Conservation (phyloP, 2,113 vertebrate species). For the Varanus salvator region DNA sequence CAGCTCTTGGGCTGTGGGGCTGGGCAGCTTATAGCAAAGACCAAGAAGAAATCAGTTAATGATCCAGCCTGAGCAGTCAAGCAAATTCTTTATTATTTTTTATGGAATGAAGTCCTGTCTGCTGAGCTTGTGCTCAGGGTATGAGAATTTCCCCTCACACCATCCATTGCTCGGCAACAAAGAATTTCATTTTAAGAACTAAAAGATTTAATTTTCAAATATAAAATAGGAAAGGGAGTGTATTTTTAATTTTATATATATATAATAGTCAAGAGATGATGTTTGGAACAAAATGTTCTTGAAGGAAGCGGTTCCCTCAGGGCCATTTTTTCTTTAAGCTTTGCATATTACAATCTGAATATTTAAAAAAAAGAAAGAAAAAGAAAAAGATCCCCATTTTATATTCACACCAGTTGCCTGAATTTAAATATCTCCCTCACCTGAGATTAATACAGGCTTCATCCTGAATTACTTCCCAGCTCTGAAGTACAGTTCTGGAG, state of each 20-base stretch:
- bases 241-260: constrained; percentile 61
- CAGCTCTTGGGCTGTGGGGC: not conserved
- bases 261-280: constrained; percentile 65
- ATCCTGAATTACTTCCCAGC: constrained; percentile 79
- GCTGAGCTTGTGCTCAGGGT: not conserved
- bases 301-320: constrained; percentile 72
- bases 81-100: not conserved
- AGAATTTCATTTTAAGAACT: constrained; percentile 70
- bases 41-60: not conserved
- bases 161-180: constrained; percentile 42
- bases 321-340: constrained; percentile 70
- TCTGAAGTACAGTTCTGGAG: constrained; percentile 78
- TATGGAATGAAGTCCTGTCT: not conserved
- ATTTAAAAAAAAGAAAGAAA: constrained; percentile 68
- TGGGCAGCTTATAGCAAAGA: not conserved
- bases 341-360: constrained; percentile 79
- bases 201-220: constrained; percentile 74
- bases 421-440: constrained; percentile 77
- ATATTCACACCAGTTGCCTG: constrained; percentile 75
- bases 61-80: not conserved
- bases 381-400: constrained; percentile 75
- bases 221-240: constrained; percentile 72
- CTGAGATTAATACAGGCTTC: constrained; percentile 79
- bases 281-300: constrained; percentile 74
- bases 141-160: rapidly evolving